Evolutionary conservation across 2,797 vertebrate genomes (phyloP).

Genomic region (Trachops cirrhosus): DNA sequence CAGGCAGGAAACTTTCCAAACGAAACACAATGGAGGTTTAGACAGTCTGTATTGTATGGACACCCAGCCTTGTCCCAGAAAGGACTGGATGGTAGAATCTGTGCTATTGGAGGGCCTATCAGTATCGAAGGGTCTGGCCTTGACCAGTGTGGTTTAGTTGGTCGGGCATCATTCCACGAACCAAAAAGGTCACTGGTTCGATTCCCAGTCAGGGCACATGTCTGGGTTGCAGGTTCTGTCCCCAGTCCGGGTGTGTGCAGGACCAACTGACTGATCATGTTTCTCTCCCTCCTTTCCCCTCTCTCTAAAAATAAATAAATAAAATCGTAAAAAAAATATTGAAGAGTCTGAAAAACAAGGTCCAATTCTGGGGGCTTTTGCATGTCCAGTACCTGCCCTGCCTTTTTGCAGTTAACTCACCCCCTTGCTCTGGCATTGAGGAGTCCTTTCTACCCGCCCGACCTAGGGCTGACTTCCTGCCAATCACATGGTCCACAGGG

Average conservation of each 20-base stretch:
- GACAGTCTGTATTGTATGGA: fast-evolving
- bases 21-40: background rate
- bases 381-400: background rate
- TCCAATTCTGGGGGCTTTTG: fast-evolving
- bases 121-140: background rate
- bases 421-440: fast-evolving
- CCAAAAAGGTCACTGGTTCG: background rate
- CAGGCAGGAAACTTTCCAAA: background rate
- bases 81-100: fast-evolving
- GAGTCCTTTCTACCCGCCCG: fast-evolving
- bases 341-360: background rate
- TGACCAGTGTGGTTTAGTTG: background rate
- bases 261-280: background rate
- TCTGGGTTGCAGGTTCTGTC: no score
- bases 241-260: background rate
- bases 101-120: fast-evolving
- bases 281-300: background rate
- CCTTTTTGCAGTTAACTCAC: no score
- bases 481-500: fast-evolving
- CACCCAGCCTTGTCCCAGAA: background rate
- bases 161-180: background rate
- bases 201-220: background rate
- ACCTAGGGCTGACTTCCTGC: background rate
- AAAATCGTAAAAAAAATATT: no score
- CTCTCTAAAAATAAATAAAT: no score